Evolutionary conservation across 1,140 invertebrate species (phyloP), one percentile per base, ranked within the genome.

Genomic region (Drosophila pruinosa): DNA sequence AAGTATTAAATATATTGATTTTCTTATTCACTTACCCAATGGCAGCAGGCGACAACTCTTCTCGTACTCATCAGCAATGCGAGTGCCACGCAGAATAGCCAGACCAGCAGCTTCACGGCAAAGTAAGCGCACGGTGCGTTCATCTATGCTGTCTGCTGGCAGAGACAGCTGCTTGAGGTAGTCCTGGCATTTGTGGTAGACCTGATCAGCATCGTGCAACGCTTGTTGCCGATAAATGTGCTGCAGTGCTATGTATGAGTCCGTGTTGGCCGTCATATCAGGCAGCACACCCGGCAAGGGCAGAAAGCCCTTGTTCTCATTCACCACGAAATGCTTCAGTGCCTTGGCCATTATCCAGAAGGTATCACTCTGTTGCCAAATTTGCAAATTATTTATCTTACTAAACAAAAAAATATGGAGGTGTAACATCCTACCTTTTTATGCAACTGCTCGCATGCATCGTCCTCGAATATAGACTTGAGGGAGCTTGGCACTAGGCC

Each of bases 191-290:
- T 95, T 94, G 69, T 95, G 93, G 89, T 96, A 96, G 10, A 99
- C 94, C 58, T 94, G 92, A 89, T 97, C 96, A 0, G 94, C 94
- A 93, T 99, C 97, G 67, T 94, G 92, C 28, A 94, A 92, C 2
- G 98, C 97, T 92, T 98, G 96, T 28, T 95, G 94, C 39, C 95
- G 94, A 90, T 98, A 98, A 22, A 99, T 93, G 92, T 97, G 97
- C 91, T 99, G 97, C 53, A 99, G 92, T 61, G 95, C 93, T 52
- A 99, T 95, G 92, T 99, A 99, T 81, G 97, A 95, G 53, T 95
- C 94, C 7, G 98, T 98, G 83, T 99, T 98, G 12, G 98, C 95
- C 7, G 97, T 98, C 99, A 99, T 99, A 92, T 99, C 99, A 10
- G 99, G 99, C 45, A 99, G 92, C n/a, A 95, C 94, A 15, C 99